Evolutionary conservation across 2,888 invertebrate species (phyloP), one percentile per base, ranked within the genome.

Genomic region (Epirrita christyi): DNA sequence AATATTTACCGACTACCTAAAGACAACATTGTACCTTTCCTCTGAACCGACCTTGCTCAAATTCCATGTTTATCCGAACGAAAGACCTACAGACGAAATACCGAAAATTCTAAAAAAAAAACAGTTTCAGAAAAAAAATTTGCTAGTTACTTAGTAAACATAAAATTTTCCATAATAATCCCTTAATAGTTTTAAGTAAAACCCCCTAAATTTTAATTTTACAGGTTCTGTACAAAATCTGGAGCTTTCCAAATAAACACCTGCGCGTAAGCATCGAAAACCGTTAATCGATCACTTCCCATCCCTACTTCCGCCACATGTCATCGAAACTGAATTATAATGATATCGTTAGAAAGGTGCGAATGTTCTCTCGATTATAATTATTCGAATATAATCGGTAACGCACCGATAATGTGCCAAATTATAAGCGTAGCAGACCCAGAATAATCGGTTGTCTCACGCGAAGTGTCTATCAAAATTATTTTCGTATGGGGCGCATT

Each of bases 381-480:
- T 77, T 76, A 81, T 83, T 83, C 68, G 78, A 81, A 80, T 73
- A 83, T 84, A 83, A 86, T 83, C 83, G 73, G 78, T 78, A 82
- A 80, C 78, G 84, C 83, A 81, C 81, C 87, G 83, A 86, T 86
- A 88, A 91, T 89, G 89, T 85, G 90, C 88, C 81, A 88, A 91
- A 90, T 87, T 86, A 80, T 84, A 81, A 73, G 74, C 76, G 76
- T 79, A 75, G 75, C 77, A 75, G 46, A 45, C 52, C 47, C 41
- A 41, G 27, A 59, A 59, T 88, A 86, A 87, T 90, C 86, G 89
- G 81, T 73, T 81, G 72, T 80, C 78, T 80, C 91, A 92, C 91
- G 91, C 91, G 81, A 92, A 87, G 82, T 88, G 91, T 88, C 91
- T 92, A 91, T 92, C 91, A 91, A 85, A 88, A 89, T 88, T 86